Evolutionary conservation across 2,888 invertebrate species (phyloP).

Genomic region (Drosophila fungiperda): DNA sequence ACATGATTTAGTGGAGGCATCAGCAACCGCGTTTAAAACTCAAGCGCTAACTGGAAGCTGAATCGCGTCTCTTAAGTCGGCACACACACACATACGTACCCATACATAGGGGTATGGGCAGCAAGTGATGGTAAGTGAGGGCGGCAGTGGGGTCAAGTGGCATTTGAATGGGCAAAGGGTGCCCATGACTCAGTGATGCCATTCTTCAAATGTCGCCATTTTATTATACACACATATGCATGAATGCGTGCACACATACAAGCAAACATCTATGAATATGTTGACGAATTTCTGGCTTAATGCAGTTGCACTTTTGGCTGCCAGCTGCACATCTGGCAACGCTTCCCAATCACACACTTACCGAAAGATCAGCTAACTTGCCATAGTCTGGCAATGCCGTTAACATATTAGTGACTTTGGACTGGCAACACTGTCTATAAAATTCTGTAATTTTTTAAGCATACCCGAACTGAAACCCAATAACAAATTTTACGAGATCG

Average conservation of each 20-base stretch:
- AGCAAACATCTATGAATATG: background rate
- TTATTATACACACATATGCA: slow-evolving; percentile 19
- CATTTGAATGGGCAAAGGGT: slow-evolving; percentile 19
- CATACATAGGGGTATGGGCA: background rate
- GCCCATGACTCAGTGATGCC: slow-evolving; percentile 44
- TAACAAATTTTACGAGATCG: background rate
- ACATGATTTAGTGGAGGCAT: slow-evolving; percentile 56
- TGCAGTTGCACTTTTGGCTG: slow-evolving; percentile 12
- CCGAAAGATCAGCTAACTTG: background rate
- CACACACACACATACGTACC: slow-evolving; percentile 31
- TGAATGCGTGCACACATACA: background rate
- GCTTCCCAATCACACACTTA: background rate
- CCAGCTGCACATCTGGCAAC: slow-evolving; percentile 34
- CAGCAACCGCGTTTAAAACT: slow-evolving; percentile 25
- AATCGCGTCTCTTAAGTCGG: slow-evolving; percentile 52
- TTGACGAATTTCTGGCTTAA: slow-evolving; percentile 6
- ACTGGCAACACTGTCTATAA: background rate
- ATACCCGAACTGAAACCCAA: background rate
- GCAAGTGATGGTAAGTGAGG: slow-evolving; percentile 3
- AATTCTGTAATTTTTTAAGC: background rate
- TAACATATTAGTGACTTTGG: background rate
- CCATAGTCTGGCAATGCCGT: background rate
- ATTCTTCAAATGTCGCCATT: slow-evolving; percentile 48
- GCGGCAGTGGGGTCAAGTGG: slow-evolving; percentile 50
- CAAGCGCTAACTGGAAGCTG: slow-evolving; percentile 36